Conservation (phyloP, 2,113 vertebrate genomes). For the Elanoides forficatus region DNA sequence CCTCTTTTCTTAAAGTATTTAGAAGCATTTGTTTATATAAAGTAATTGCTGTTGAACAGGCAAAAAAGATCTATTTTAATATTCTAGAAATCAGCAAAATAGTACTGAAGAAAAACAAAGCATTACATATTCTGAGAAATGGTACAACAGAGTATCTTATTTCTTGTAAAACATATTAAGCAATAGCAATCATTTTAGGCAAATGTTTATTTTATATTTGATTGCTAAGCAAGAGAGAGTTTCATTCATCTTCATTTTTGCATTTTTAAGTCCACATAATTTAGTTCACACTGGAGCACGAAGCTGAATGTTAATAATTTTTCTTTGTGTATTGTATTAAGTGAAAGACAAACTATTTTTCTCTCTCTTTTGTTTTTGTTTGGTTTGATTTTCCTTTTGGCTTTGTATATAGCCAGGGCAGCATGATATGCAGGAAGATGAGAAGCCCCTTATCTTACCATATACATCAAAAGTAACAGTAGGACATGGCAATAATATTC, state of each 20-base stretch:
- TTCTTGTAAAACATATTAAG: conserved; percentile 55
- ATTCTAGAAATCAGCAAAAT: conserved; percentile 42
- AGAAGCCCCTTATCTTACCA: background rate
- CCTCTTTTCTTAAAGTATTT: conserved; percentile 11
- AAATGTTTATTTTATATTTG: conserved; percentile 66
- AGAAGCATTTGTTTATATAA: conserved; percentile 39
- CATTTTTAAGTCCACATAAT: conserved; percentile 67
- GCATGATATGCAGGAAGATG: background rate
- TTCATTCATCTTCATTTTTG: conserved; percentile 71
- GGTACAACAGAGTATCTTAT: conserved; percentile 30
- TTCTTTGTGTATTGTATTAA: conserved; percentile 54
- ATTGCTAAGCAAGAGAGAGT: conserved; percentile 48
- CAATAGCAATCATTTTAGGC: conserved; percentile 50
- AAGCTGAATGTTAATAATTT: conserved; percentile 61
- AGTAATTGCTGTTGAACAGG: conserved; percentile 14
- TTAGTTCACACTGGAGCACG: conserved; percentile 49
- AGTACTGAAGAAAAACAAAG: conserved; percentile 23
- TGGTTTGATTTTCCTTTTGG: background rate
- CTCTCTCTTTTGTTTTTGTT: background rate
- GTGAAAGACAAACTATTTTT: conserved; percentile 20
- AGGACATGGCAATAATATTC: background rate
- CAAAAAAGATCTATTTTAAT: conserved; percentile 48
- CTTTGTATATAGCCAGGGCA: background rate
- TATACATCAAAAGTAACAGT: background rate
- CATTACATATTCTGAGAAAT: conserved; percentile 20